Evolutionary conservation across 2,797 vertebrate species (phyloP).

Genomic region (Gymnodraco acuticeps): DNA sequence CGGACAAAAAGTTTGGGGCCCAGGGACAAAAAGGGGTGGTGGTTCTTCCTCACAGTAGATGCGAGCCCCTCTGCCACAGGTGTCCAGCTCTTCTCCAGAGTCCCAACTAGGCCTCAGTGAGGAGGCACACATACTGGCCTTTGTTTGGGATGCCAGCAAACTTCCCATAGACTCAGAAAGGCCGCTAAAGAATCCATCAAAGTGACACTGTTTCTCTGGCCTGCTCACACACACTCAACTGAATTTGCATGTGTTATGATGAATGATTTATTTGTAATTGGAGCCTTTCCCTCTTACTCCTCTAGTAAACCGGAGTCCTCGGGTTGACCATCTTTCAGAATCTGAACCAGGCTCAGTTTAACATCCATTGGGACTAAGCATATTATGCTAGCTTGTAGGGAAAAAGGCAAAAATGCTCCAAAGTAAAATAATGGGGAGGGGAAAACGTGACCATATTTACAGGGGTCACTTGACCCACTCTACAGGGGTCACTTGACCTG

Average conservation of each 20-base stretch:
- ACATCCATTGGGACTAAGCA: too few species aligned
- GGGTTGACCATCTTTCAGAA: too few species aligned
- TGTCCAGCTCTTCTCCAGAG: conserved; percentile 44
- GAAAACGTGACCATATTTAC: too few species aligned
- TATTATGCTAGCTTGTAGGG: too few species aligned
- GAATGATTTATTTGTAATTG: conserved; percentile 50
- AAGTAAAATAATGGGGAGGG: too few species aligned
- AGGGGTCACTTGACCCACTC: too few species aligned
- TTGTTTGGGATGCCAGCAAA: conserved; percentile 67
- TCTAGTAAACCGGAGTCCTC: too few species aligned
- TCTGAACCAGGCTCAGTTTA: too few species aligned
- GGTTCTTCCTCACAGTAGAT: conserved; percentile 24
- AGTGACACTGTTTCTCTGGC: conserved; percentile 61
- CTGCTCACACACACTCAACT: background rate
- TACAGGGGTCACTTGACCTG: too few species aligned
- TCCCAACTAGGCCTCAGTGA: conserved; percentile 40
- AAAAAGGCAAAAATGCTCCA: too few species aligned
- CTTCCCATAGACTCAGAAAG: conserved; percentile 61
- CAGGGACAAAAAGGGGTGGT: conserved; percentile 14
- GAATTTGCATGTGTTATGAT: conserved; percentile 22
- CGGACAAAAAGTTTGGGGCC: conserved; percentile 54
- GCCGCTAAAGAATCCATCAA: conserved; percentile 65
- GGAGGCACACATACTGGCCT: conserved; percentile 59
- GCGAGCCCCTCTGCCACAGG: conserved; percentile 58
- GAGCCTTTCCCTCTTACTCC: conserved; percentile 4